Conservation (phyloP, 2,888 invertebrate species). For the Sminthurides aquaticus region DNA sequence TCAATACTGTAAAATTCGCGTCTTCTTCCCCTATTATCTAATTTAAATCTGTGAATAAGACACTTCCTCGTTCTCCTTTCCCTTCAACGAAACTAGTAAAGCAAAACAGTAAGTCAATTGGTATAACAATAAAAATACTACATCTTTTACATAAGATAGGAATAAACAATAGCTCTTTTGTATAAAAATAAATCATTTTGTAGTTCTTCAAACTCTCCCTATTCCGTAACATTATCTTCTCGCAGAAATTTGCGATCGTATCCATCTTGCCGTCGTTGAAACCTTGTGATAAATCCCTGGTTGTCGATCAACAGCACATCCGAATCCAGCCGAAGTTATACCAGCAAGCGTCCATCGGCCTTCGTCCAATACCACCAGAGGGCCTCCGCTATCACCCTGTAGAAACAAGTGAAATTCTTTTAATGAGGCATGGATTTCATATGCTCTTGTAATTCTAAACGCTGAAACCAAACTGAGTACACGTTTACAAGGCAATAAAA, state of each 20-base stretch:
- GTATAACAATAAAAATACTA: neutral
- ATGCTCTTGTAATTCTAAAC: neutral
- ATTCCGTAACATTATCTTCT: slow-evolving; percentile 4
- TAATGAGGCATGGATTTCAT: neutral
- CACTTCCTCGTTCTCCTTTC: too few relatives aligned
- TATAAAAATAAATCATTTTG: slow-evolving; percentile 15
- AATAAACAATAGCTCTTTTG: slow-evolving; percentile 2
- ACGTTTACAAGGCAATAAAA: neutral
- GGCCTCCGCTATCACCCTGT: slow-evolving; percentile 73
- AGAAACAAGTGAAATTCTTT: slow-evolving; percentile 7
- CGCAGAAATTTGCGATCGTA: slow-evolving; percentile 40
- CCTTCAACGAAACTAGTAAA: too few relatives aligned
- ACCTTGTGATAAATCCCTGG: slow-evolving; percentile 81
- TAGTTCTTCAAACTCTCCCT: neutral
- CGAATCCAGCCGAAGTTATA: slow-evolving; percentile 77
- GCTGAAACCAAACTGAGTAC: neutral
- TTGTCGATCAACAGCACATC: slow-evolving; percentile 69
- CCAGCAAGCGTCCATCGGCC: slow-evolving; percentile 70
- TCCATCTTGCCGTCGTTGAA: slow-evolving; percentile 39
- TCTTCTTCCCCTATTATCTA: too few relatives aligned
- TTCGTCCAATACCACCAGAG: slow-evolving; percentile 55
- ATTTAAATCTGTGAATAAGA: too few relatives aligned
- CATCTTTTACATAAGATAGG: neutral
- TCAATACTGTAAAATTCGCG: too few relatives aligned
- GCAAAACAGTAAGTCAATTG: neutral